Percentiles rank a stretch among this genome's conserved stretches.
Evolutionary conservation across 2,888 invertebrate species (phyloP).

Genomic region (Nephrotoma appendiculata): DNA sequence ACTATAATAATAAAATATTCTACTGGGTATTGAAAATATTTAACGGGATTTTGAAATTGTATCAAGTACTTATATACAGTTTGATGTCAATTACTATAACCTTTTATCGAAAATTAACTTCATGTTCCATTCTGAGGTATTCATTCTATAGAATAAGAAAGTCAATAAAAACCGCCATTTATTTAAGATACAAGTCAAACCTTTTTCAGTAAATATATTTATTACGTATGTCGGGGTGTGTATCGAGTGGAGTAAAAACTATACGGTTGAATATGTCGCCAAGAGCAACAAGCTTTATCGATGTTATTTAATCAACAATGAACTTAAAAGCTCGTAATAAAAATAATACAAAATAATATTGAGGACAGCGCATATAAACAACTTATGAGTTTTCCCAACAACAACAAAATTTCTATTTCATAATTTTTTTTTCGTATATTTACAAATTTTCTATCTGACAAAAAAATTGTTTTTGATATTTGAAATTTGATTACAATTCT

Average conservation of each 20-base stretch:
- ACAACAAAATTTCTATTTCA: neutral
- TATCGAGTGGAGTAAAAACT: neutral
- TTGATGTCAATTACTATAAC: neutral
- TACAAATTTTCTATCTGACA: neutral
- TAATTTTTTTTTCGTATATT: neutral
- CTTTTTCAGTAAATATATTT: neutral
- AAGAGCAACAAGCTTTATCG: neutral
- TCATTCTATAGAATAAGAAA: neutral
- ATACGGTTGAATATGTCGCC: neutral
- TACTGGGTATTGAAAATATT: neutral
- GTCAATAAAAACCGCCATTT: neutral
- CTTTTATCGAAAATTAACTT: neutral
- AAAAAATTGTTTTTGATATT: neutral
- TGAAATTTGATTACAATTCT: neutral
- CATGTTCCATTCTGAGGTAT: no score
- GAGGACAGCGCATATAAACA: neutral
- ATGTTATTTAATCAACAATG: neutral
- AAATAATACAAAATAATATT: neutral
- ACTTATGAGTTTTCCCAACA: neutral
- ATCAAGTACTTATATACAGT: neutral
- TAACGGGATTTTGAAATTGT: neutral
- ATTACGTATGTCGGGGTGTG: neutral
- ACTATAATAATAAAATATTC: neutral
- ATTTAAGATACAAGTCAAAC: neutral
- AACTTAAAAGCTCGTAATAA: neutral